Percentiles rank a stretch among this genome's conserved stretches.
These are phyloP conservation scores for Suillia variegata DNA, from an alignment of 2,888 invertebrate genomes.

Conservation along the genomic window DNA sequence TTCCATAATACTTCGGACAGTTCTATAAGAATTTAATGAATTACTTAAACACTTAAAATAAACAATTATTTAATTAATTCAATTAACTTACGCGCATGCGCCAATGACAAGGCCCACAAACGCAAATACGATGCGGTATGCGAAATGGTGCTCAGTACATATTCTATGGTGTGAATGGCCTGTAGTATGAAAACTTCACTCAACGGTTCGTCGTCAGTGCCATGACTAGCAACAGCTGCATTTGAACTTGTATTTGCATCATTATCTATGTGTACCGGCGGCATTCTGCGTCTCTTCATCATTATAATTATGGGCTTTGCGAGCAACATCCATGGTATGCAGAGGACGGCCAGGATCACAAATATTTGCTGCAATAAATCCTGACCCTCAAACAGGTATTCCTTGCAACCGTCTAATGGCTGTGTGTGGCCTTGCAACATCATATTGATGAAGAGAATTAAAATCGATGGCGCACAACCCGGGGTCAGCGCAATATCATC, in stretches of 20 bases:
- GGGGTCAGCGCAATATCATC: slow-evolving; percentile 54
- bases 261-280: slow-evolving; percentile 9
- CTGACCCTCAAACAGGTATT: slow-evolving; percentile 76
- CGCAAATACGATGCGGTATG: slow-evolving; percentile 96
- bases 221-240: slow-evolving; percentile 54
- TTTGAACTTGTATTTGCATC: too few relatives aligned
- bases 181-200: slow-evolving; percentile 91
- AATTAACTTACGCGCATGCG: slow-evolving; percentile 86
- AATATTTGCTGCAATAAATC: slow-evolving; percentile 74
- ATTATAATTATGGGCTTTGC: slow-evolving; percentile 86
- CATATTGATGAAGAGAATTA: slow-evolving; percentile 82
- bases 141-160: slow-evolving; percentile 92
- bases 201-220: slow-evolving; percentile 70
- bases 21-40: slow-evolving; percentile 69
- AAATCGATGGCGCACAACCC: slow-evolving; percentile 74
- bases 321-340: slow-evolving; percentile 92
- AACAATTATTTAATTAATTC: too few relatives aligned
- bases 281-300: too few relatives aligned
- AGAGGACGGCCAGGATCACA: slow-evolving; percentile 78
- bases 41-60: too few relatives aligned
- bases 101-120: slow-evolving; percentile 93
- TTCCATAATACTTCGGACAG: slow-evolving; percentile 89
- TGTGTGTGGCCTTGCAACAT: slow-evolving; percentile 67
- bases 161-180: slow-evolving; percentile 95
- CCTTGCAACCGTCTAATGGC: slow-evolving; percentile 63